Percentiles rank a stretch among this genome's conserved stretches.
Evolutionary conservation across 1,140 invertebrate genomes (phyloP).

Genomic region (Drosophila busckii): DNA sequence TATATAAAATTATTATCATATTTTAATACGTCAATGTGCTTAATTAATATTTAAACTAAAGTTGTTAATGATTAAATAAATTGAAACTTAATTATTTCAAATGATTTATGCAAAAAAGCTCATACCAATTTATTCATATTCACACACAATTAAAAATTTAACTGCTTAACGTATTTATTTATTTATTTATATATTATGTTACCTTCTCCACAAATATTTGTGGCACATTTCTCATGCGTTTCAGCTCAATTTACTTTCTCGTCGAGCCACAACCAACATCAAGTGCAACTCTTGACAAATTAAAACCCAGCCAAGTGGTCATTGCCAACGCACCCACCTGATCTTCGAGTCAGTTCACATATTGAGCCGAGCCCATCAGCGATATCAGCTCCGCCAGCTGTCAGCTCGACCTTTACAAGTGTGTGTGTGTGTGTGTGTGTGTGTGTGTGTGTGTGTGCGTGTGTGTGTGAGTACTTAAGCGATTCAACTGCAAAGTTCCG

Average conservation of each 20-base stretch:
- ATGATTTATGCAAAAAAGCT: too few species aligned
- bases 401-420: constrained; percentile 56
- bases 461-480: constrained; percentile 17
- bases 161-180: too few species aligned
- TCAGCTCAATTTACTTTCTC: constrained; percentile 69
- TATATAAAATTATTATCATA: too few species aligned
- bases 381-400: constrained; percentile 42
- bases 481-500: constrained; percentile 26
- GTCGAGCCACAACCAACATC: constrained; percentile 33
- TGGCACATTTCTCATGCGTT: constrained; percentile 38
- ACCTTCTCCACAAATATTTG: constrained; percentile 8
- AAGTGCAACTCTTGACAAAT: constrained; percentile 75
- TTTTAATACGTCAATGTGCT: too few species aligned
- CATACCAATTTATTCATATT: too few species aligned
- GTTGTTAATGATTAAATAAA: too few species aligned
- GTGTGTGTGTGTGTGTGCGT: too few species aligned
- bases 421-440: too few species aligned
- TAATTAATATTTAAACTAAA: too few species aligned
- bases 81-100: too few species aligned
- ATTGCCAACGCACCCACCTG: constrained; percentile 55
- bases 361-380: constrained; percentile 26
- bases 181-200: too few species aligned
- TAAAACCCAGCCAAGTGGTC: constrained; percentile 65
- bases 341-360: constrained; percentile 2
- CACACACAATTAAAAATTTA: too few species aligned